A percentile compares a stretch with the other conserved stretches of the same genome.
Conservation (phyloP, 2,797 vertebrate species). For the Amphiprion clarkii region DNA sequence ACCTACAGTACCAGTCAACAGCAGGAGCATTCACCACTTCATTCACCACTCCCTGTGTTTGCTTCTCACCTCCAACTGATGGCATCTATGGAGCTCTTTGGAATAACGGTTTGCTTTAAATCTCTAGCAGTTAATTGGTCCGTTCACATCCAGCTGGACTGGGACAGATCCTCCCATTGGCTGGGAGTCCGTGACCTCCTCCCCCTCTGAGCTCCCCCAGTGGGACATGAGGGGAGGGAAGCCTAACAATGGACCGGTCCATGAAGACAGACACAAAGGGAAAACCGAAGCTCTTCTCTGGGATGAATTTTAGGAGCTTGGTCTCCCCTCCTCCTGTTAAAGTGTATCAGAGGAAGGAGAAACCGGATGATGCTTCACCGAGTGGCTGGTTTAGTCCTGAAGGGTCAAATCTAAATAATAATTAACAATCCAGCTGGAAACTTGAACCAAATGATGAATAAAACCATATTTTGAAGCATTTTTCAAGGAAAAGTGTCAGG, state of each 20-base stretch:
- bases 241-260: conserved; percentile 81
- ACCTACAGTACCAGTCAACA: conserved; percentile 50
- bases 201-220: conserved; percentile 64
- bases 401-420: background rate
- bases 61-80: conserved; percentile 49
- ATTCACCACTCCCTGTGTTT: background rate
- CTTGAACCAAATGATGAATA: too few species aligned
- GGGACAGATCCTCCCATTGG: conserved; percentile 77
- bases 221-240: conserved; percentile 66
- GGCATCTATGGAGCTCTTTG: conserved; percentile 39
- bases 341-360: conserved; percentile 6
- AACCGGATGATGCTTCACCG: background rate
- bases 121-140: conserved; percentile 78
- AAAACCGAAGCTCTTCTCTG: conserved; percentile 53
- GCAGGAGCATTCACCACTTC: background rate
- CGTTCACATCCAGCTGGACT: conserved; percentile 72
- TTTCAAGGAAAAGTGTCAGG: too few species aligned
- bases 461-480: too few species aligned
- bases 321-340: conserved; percentile 12
- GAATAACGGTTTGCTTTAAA: conserved; percentile 81
- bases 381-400: background rate
- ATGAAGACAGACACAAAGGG: conserved; percentile 77
- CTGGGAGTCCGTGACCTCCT: conserved; percentile 50
- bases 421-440: too few species aligned
- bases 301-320: conserved; percentile 65